Evolutionary conservation across 2,888 invertebrate species (phyloP).

Genomic region (Drosophila incognita): DNA sequence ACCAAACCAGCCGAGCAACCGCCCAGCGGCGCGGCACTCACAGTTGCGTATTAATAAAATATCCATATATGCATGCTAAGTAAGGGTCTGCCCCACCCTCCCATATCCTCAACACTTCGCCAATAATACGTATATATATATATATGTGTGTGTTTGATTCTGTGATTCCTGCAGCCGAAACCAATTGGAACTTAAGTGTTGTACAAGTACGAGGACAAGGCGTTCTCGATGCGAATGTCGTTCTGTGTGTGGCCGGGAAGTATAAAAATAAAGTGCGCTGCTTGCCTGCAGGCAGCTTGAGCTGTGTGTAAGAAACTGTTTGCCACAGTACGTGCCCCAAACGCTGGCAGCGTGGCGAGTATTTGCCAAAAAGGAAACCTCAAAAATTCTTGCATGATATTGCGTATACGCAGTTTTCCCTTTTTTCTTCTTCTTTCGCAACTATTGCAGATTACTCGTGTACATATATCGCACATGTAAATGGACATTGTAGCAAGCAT

Average conservation of each 20-base stretch:
- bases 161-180: conserved; percentile 72
- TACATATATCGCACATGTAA: conserved; percentile 16
- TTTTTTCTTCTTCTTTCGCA: background rate
- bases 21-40: conserved; percentile 58
- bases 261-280: conserved; percentile 67
- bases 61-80: conserved; percentile 80
- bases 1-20: conserved; percentile 26
- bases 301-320: conserved; percentile 44
- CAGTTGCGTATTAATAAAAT: conserved; percentile 78
- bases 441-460: background rate
- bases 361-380: conserved; percentile 36
- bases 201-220: conserved; percentile 66
- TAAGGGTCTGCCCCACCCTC: conserved; percentile 58
- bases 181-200: conserved; percentile 79
- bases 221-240: conserved; percentile 25
- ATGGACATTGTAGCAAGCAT: conserved; percentile 30
- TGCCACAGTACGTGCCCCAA: conserved; percentile 54
- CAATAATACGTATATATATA: background rate
- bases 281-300: conserved; percentile 40
- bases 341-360: conserved; percentile 18
- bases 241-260: conserved; percentile 19
- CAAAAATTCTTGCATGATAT: conserved; percentile 44
- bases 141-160: conserved; percentile 42
- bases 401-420: conserved; percentile 64
- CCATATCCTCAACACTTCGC: background rate